A percentile compares a stretch with the other conserved stretches of the same genome.
Conservation (phyloP, 2,797 vertebrate species). For the Pyrrhura leucotis region DNA sequence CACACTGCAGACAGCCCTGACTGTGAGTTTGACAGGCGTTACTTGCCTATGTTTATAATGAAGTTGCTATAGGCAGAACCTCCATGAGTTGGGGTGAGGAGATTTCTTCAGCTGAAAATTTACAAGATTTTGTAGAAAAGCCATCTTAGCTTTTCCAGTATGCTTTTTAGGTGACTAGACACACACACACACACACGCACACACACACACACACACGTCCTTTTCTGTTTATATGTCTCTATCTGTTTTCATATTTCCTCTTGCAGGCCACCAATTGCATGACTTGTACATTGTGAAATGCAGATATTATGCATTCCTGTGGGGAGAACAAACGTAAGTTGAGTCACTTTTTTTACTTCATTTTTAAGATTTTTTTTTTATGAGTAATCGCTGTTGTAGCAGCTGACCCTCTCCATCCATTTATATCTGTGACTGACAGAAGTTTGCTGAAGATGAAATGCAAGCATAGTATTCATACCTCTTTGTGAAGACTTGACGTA, state of each 20-base stretch:
- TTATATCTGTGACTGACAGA: neutral
- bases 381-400: neutral
- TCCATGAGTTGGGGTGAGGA: neutral
- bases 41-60: constrained; percentile 46
- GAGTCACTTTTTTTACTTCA: neutral
- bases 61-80: constrained; percentile 49
- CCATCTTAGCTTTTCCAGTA: neutral
- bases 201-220: neutral
- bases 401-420: neutral
- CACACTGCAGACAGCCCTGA: constrained; percentile 47
- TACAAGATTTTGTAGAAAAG: constrained; percentile 5
- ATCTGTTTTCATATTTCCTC: neutral
- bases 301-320: neutral
- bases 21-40: constrained; percentile 51
- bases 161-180: neutral
- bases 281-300: neutral
- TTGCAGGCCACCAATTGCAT: neutral
- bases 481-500: neutral
- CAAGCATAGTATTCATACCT: neutral
- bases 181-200: neutral
- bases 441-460: constrained; percentile 16
- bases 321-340: neutral
- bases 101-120: constrained; percentile 32
- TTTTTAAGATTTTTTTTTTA: neutral
- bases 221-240: neutral